Evolutionary conservation across 2,888 invertebrate species (phyloP).

Genomic region (Machimus rusticus): DNA sequence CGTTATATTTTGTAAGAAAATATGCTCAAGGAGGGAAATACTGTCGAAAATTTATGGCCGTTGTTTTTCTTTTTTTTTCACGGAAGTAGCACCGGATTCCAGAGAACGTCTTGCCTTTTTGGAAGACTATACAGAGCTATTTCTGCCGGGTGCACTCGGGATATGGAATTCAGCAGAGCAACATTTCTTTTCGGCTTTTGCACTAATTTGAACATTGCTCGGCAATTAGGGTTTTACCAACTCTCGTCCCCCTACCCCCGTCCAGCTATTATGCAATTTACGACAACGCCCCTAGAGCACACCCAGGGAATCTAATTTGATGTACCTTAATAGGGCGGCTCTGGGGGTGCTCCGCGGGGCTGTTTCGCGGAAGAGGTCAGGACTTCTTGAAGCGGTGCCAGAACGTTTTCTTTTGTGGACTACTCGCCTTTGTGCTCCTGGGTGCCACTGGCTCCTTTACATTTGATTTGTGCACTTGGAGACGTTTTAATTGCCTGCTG

Average conservation of each 20-base stretch:
- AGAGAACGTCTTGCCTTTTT: neutral
- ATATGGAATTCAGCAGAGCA: neutral
- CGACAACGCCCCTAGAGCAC: neutral
- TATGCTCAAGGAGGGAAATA: constrained; percentile 22
- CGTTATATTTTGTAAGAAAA: constrained; percentile 36
- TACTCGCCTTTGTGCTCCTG: neutral
- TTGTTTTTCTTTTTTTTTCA: constrained; percentile 3
- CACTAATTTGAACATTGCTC: neutral
- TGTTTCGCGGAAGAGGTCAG: neutral
- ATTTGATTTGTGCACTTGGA: neutral
- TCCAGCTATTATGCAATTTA: neutral
- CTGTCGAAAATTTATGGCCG: constrained; percentile 29
- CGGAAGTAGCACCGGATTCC: neutral
- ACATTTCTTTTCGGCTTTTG: neutral
- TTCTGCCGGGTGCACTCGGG: neutral
- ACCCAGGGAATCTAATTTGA: neutral
- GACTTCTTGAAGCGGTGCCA: neutral
- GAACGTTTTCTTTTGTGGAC: neutral
- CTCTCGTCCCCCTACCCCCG: neutral
- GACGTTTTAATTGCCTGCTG: neutral
- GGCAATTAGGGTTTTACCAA: neutral
- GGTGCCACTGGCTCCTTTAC: neutral
- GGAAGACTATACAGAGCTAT: neutral
- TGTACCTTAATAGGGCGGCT: neutral
- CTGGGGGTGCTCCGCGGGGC: neutral